phyloP scores from a whole-genome alignment of 2,888 invertebrate genomes.

The Andrena haemorrhoa region DNA sequence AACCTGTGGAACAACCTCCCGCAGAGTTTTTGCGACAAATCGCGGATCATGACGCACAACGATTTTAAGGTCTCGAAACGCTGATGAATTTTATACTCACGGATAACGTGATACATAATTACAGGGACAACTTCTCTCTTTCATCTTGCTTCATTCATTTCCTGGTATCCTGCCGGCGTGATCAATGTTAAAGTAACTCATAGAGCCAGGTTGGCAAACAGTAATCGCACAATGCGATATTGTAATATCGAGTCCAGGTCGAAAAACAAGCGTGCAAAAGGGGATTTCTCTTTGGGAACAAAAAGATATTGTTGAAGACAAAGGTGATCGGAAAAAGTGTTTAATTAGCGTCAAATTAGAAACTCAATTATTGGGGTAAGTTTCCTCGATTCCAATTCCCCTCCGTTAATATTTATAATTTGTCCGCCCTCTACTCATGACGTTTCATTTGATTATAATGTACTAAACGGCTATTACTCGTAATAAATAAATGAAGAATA shows the following conservation, averaged over 20 bases:
- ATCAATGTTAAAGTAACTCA: neutral
- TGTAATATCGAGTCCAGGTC: neutral
- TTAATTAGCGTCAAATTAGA: conserved; percentile 42
- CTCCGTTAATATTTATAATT: neutral
- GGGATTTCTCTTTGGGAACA: conserved; percentile 42
- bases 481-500: too few species aligned
- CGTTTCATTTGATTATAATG: too few species aligned
- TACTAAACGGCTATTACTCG: too few species aligned
- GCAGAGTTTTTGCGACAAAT: neutral
- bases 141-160: neutral
- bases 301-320: conserved; percentile 24
- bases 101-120: neutral
- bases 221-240: neutral
- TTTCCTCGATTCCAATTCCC: neutral
- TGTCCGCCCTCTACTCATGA: too few species aligned
- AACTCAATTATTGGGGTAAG: conserved; percentile 14
- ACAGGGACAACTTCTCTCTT: neutral
- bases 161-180: neutral
- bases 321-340: conserved; percentile 19
- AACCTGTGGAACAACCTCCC: neutral
- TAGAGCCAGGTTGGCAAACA: neutral
- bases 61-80: neutral
- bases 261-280: conserved; percentile 25
- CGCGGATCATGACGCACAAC: neutral
- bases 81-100: neutral